Base-by-base conservation (phyloP, 53 echinoderm and acorn worm genomes). In the Pentamera pediparva region DNA sequence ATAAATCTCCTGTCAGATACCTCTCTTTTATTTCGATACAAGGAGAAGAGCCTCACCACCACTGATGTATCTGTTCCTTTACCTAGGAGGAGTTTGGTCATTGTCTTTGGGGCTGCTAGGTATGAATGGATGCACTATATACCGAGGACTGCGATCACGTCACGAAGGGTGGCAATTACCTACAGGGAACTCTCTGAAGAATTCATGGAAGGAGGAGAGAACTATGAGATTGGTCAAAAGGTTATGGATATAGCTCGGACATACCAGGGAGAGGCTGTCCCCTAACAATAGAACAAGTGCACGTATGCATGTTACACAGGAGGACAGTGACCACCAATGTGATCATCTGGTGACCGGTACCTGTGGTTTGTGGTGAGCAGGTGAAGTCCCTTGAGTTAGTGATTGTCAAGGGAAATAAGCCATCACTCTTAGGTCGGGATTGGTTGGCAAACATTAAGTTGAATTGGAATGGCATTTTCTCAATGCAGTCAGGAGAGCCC, bases 91-190 rank as follows among this genome's bases (percentile, higher is more conserved):
- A 81, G 87, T 59, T 47, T 95, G 28, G 29, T 95, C 0, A 75
- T 95, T 9, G 27, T 95, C 32, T 76, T 67, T 19, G 90, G 85
- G 4, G 76, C 84, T 22, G 95, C 95, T 0, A 78, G 95, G 60
- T 82, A 85, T 70, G 63, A 76, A 21, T 95, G 95, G 95, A 82
- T 78, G 69, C 95, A 95, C 49, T 81, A 87, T 9, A 82, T 95
- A 59, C 83, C 77, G 17, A 75, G 95, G 45, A 75, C 43, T 24
- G 95, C 90, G n/a, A 87, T 95, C 31, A 59, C 40, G 22, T 64
- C 87, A 20, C 78, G 95, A 37, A 79, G 95, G 17, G 76, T 95
- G 19, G 95, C 95, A 5, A 59, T 95, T 45, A 95, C 95, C 0
- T 81, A 87, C 25, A 69, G 95, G 34, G 95, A 95, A 53, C 90